These are phyloP conservation scores for Muscicapa adusta DNA, from an alignment of 2,113 vertebrate species.

Conservation along the genomic window DNA sequence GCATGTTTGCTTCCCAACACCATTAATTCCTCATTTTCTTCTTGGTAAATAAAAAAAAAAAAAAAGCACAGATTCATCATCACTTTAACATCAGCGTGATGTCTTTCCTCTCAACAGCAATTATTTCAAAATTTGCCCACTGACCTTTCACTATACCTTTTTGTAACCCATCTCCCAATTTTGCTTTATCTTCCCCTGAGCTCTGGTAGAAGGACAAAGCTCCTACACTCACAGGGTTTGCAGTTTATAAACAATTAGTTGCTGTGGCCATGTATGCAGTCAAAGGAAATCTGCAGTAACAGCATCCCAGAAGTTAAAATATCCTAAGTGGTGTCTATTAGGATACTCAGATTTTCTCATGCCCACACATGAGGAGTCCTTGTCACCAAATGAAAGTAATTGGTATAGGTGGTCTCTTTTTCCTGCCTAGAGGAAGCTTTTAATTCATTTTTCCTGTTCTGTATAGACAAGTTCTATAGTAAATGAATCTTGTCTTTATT, in stretches of 20 bases:
- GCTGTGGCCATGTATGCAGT: background rate
- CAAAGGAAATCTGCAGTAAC: background rate
- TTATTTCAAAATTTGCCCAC: background rate
- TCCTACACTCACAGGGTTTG: background rate
- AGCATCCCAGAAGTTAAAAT: background rate
- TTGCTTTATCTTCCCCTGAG: background rate
- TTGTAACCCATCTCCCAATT: background rate
- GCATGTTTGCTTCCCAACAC: background rate
- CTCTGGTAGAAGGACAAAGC: background rate
- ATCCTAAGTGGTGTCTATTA: background rate
- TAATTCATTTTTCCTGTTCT: background rate
- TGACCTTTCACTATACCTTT: background rate
- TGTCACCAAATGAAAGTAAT: background rate
- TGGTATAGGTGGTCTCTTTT: background rate
- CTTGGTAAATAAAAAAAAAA: background rate
- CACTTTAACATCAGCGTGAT: background rate
- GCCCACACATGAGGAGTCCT: background rate
- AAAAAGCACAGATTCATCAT: background rate
- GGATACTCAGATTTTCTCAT: background rate
- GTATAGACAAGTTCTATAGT: background rate
- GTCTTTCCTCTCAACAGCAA: background rate
- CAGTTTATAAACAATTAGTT: background rate
- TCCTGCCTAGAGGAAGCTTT: background rate
- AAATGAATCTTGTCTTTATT: background rate
- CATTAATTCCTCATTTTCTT: background rate